Base-by-base conservation (phyloP, 2,888 invertebrate species). In the Ligdia adustata region DNA sequence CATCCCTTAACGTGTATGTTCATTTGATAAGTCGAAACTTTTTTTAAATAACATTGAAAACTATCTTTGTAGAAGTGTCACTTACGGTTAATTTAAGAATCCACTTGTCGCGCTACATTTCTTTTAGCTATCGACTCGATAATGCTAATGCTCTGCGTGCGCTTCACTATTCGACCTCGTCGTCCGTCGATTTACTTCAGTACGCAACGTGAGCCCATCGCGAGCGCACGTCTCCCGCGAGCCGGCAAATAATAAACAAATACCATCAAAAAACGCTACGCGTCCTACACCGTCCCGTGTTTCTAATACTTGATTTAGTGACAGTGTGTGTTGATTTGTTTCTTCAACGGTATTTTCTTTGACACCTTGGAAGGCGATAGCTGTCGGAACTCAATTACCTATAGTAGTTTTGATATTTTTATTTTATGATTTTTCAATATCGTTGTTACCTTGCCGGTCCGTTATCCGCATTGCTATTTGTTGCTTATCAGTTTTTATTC, bases 221-320 rank as follows among this genome's bases (percentile, higher is more conserved):
- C 62, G 69, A 57, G 52, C 68, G 75, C 68, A 70, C 77, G 80
- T 72, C 60, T 62, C 57, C 54, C 48, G 58, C 46, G 58, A 57
- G 60, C 79, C 80, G 80, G 77, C 73, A 62, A 72, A 69, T 60
- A 66, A 65, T n/a, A 66, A 69, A 74, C 72, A 63, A 53, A 64
- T 64, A 66, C 59, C 64, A 60, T 35, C n/a, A 22, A 57, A 59
- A 71, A 74, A 71, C 59, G 69, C 72, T 68, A 69, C 80, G 79
- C 79, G 82, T 84, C 79, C 79, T 62, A 57, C 52, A 60, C 83
- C 82, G 84, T 82, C 83, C 84, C 61, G 58, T 68, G 55, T 74
- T 77, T 72, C 59, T 65, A 73, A 60, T 60, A 64, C 60, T 72
- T 28, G 13, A 68, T 48, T 24, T 27, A 69, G 68, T 69, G 66